phyloP scores from a whole-genome alignment of 1,140 invertebrate genomes.

The Brachystomella parvula region DNA sequence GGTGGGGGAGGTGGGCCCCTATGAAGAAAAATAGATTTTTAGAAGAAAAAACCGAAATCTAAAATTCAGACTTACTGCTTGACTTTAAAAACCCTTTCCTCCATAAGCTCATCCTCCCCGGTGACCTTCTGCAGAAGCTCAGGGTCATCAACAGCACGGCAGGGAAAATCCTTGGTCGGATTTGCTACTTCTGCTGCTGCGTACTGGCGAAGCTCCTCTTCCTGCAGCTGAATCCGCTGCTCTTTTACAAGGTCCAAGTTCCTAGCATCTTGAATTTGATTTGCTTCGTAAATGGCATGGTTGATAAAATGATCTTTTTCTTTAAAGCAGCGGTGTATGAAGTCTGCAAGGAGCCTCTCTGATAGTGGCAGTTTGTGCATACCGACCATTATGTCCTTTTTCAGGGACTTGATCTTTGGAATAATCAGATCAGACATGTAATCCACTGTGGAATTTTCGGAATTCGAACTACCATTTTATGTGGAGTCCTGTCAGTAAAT shows the following conservation, averaged over 20 bases:
- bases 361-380: not conserved
- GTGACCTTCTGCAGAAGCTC: not conserved
- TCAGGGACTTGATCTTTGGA: not conserved
- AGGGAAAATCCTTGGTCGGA: not conserved
- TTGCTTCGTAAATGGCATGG: conserved; percentile 4
- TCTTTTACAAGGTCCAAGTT: not conserved
- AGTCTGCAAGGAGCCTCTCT: not conserved
- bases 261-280: not conserved
- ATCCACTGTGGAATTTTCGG: not conserved
- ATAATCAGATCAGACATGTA: no score
- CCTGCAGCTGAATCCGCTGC: not conserved
- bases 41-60: not conserved
- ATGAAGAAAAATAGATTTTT: not conserved
- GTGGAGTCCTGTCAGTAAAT: not conserved
- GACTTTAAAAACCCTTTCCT: not conserved
- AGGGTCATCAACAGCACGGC: not conserved
- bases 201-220: not conserved
- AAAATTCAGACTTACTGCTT: not conserved
- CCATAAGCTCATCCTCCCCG: not conserved
- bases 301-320: not conserved
- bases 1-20: not conserved
- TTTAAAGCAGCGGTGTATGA: not conserved
- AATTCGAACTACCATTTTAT: not conserved
- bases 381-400: not conserved
- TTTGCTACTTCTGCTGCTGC: not conserved